phyloP scores from a whole-genome alignment of 2,113 vertebrate genomes.

The Columba janthina region DNA sequence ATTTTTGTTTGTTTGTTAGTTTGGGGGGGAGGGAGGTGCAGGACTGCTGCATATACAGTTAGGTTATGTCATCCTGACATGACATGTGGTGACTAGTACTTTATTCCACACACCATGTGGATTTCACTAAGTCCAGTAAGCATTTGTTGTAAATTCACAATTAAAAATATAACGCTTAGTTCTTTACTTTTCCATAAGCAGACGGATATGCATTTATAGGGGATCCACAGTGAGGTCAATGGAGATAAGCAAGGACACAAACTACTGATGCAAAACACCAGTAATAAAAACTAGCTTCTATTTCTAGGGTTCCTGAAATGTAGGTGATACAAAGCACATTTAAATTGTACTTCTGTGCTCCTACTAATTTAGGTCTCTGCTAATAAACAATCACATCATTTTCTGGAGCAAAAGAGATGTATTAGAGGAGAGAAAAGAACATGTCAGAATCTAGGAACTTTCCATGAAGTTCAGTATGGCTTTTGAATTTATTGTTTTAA shows the following conservation, averaged over 20 bases:
- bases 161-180: background rate
- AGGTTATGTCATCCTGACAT: background rate
- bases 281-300: background rate
- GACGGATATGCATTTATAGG: background rate
- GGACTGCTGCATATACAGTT: background rate
- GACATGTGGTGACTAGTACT: background rate
- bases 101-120: background rate
- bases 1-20: too few relatives aligned
- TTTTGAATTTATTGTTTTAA: background rate
- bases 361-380: background rate
- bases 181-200: background rate
- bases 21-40: too few relatives aligned
- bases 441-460: background rate
- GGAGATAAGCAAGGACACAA: background rate
- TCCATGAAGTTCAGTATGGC: background rate
- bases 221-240: fast-evolving
- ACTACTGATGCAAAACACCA: background rate
- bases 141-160: background rate
- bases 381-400: background rate
- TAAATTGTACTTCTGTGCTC: background rate
- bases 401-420: background rate
- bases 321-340: background rate
- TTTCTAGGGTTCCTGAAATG: background rate
- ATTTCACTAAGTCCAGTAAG: background rate
- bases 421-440: background rate